Evolutionary conservation across 2,888 invertebrate genomes (phyloP).

Genomic region (Synergus itoensis): DNA sequence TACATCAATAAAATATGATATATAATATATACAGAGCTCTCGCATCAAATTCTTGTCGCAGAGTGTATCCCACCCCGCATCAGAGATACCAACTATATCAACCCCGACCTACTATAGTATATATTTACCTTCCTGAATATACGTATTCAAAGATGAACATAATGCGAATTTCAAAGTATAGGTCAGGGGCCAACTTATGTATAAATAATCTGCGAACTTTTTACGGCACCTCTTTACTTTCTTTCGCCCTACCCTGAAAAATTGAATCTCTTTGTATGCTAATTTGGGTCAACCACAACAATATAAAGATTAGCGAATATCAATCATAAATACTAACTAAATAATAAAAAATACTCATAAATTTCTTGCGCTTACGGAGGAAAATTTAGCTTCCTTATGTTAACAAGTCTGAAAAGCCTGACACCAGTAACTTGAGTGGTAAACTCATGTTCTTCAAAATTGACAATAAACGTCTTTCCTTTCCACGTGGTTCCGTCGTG

Average conservation of each 20-base stretch:
- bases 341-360: too few relatives aligned
- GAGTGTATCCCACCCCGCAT: conserved; percentile 44
- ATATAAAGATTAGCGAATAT: too few relatives aligned
- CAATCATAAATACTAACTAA: too few relatives aligned
- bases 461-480: conserved; percentile 34
- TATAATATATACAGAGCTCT: too few relatives aligned
- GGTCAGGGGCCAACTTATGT: conserved; percentile 43
- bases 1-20: too few relatives aligned
- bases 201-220: conserved; percentile 19
- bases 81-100: conserved; percentile 25
- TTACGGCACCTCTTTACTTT: conserved; percentile 35
- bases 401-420: background rate
- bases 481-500: conserved; percentile 51
- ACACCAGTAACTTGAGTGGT: background rate
- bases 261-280: too few relatives aligned
- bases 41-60: background rate
- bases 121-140: conserved; percentile 57
- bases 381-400: background rate
- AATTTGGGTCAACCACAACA: too few relatives aligned
- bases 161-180: conserved; percentile 54
- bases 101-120: conserved; percentile 6
- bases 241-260: background rate
- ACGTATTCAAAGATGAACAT: conserved; percentile 58
- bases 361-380: background rate
- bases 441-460: conserved; percentile 27